Percentiles rank a stretch among this genome's conserved stretches.
These are phyloP conservation scores for Stomorhina lunata DNA, from an alignment of 2,888 invertebrate species.

Conservation along the genomic window DNA sequence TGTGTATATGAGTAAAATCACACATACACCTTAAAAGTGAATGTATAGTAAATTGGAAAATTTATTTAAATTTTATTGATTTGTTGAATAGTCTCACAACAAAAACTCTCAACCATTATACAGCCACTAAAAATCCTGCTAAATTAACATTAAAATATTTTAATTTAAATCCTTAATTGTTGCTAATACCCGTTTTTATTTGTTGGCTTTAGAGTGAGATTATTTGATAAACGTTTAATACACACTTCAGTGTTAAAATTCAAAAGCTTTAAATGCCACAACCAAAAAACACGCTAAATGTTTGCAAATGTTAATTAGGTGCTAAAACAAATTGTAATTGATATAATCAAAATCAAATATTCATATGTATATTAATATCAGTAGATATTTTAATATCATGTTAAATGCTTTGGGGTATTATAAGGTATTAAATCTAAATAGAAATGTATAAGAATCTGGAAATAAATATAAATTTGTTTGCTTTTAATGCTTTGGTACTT, in stretches of 20 bases:
- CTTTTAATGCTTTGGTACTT: too few species aligned
- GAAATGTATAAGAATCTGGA: too few species aligned
- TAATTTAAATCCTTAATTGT: conserved; percentile 44
- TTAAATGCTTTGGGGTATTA: too few species aligned
- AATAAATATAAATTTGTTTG: too few species aligned
- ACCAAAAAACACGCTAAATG: conserved; percentile 33
- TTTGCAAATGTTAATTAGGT: conserved; percentile 62
- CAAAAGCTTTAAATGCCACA: conserved; percentile 11
- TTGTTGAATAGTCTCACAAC: conserved; percentile 43
- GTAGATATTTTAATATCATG: too few species aligned
- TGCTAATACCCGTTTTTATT: conserved; percentile 45
- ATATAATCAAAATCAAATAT: conserved; percentile 60
- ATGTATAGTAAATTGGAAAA: conserved; percentile 14
- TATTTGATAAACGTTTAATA: conserved; percentile 22
- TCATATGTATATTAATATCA: conserved; percentile 36
- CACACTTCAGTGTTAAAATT: background rate
- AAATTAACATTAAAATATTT: conserved; percentile 23
- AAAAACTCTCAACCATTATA: background rate
- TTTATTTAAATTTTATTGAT: conserved; percentile 60
- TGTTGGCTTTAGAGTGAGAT: background rate
- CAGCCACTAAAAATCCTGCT: conserved; percentile 11
- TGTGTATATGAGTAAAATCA: background rate
- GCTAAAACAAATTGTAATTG: conserved; percentile 60
- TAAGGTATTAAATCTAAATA: too few species aligned
- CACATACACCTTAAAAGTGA: background rate